These are phyloP conservation scores for Cryptotermes secundus DNA, from an alignment of 1,140 invertebrate species.

Conservation along the genomic window DNA sequence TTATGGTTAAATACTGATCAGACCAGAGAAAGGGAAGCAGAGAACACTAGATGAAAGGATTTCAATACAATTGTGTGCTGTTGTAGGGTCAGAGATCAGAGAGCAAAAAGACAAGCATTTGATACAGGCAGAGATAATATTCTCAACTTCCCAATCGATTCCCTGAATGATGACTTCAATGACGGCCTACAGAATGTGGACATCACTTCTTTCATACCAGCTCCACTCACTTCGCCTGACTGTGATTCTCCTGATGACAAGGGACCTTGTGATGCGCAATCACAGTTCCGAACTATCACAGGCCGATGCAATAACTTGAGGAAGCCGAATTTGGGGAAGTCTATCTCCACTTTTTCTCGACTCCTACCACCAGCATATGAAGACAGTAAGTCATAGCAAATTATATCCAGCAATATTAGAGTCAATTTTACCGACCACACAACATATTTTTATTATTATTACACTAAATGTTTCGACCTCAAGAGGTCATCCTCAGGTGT, in stretches of 20 bases:
- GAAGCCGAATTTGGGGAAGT: conserved; percentile 81
- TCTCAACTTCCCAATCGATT: conserved; percentile 37
- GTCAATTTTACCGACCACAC: too few relatives aligned
- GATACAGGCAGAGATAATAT: conserved; percentile 67
- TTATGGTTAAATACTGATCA: too few relatives aligned
- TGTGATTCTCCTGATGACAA: conserved; percentile 53
- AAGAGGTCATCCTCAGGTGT: too few relatives aligned
- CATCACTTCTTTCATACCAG: conserved; percentile 55
- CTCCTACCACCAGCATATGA: conserved; percentile 84
- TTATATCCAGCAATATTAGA: too few relatives aligned
- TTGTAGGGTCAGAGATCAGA: background rate
- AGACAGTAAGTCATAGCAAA: conserved; percentile 61
- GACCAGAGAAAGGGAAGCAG: too few relatives aligned
- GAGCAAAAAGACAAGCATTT: conserved; percentile 4
- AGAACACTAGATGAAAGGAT: too few relatives aligned
- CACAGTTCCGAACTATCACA: conserved; percentile 76
- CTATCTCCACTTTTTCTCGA: conserved; percentile 81
- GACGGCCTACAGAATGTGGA: conserved; percentile 65
- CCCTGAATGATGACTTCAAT: conserved; percentile 30
- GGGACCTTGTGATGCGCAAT: conserved; percentile 73
- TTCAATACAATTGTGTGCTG: background rate
- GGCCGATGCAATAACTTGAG: conserved; percentile 91
- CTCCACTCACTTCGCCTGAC: conserved; percentile 47
- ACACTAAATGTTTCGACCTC: too few relatives aligned
- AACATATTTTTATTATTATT: too few relatives aligned